A percentile compares a stretch with the other conserved stretches of the same genome.
Evolutionary conservation across 2,888 invertebrate species (phyloP).

Genomic region (Lasioglossum morio): DNA sequence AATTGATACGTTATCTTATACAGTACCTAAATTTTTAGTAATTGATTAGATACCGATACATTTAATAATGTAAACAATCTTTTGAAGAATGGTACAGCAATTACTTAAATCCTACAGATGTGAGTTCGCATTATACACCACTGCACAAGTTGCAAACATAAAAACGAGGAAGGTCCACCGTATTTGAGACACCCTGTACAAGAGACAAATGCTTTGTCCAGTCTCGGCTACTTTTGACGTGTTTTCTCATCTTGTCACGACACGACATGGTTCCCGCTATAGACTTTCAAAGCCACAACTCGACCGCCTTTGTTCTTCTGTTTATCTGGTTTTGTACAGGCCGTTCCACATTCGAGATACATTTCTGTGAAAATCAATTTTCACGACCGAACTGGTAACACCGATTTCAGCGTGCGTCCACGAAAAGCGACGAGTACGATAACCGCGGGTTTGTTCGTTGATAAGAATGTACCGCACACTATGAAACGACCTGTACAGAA

Average conservation of each 20-base stretch:
- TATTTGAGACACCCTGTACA: not conserved
- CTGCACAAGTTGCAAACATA: not conserved
- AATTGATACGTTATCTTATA: too few species aligned
- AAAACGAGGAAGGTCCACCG: not conserved
- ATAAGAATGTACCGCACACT: not conserved
- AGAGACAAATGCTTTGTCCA: not conserved
- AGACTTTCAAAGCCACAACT: not conserved
- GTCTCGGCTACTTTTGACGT: not conserved
- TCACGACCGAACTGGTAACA: not conserved
- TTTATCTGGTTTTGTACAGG: not conserved
- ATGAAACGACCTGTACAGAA: not conserved
- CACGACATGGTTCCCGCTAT: not conserved
- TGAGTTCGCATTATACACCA: not conserved
- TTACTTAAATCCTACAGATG: too few species aligned
- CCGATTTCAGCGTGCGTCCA: not conserved
- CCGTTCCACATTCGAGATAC: not conserved
- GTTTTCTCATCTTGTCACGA: constrained; percentile 1
- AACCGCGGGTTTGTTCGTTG: not conserved
- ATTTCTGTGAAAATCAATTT: not conserved
- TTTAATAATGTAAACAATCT: too few species aligned
- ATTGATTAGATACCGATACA: too few species aligned
- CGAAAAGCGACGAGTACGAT: not conserved
- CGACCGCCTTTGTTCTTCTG: constrained; percentile 2
- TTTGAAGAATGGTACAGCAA: too few species aligned
- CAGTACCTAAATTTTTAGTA: too few species aligned